Evolutionary conservation across 2,888 invertebrate species (phyloP), one percentile per base, ranked within the genome.

Genomic region (Thymelicus sylvestris): DNA sequence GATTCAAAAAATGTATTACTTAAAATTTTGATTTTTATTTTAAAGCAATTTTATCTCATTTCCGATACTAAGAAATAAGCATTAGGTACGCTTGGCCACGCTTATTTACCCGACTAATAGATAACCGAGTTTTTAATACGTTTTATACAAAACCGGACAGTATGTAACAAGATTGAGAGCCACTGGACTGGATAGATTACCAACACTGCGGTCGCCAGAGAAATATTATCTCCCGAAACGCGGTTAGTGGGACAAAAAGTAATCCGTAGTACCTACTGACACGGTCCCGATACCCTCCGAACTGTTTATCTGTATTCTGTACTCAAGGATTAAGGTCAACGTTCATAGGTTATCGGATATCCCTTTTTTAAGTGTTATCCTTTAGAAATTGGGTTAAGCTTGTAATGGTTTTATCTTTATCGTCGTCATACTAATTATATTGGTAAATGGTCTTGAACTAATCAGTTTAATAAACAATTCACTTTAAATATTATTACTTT

Each of bases 211-310:
- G 70, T 65, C 24, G 57, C 24, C 4, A 4, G 15, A 38, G 60
- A 13, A 67, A 67, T 52, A 65, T 65, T 70, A 70, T 65, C 64
- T 65, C 65, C 70, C 70, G 74, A 79, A 89, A 88, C 79, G 83
- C 83, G 91, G 92, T 91, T 89, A 92, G 81, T 89, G 79, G 90
- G 78, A 80, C 90, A 91, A 83, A 91, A 90, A 88, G 80, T 83
- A 78, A 78, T 83, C 83, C 82, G 79, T 82, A 83, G 86, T 90
- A 19, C 19, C 19, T 19, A 19, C 19, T 19, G 86, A 88, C 89
- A 89, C 84, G 89, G 83, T 88, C 87, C 80, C 78, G 91, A 91
- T 91, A 91, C 85, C 89, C 89, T 85, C 85, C 90, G 89, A 91
- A 87, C 91, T 81, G 78, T 77, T 86, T 60, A 69, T 69, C 69